Evolutionary conservation across 2,797 vertebrate species (phyloP).

Genomic region (Gymnothorax reevesii): DNA sequence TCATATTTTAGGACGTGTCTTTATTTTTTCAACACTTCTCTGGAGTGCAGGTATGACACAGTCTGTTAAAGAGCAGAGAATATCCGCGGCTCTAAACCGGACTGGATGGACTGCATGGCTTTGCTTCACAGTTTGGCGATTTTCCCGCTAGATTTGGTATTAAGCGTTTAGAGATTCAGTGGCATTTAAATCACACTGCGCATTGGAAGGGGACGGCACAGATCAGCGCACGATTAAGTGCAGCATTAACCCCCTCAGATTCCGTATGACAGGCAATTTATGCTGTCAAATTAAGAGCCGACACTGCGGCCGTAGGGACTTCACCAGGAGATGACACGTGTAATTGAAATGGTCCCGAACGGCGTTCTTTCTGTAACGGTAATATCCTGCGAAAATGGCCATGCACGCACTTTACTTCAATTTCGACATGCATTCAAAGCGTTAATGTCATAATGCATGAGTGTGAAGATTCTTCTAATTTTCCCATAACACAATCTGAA

Average conservation of each 20-base stretch:
- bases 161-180: not conserved
- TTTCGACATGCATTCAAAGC: not conserved
- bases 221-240: conserved; percentile 13
- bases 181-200: conserved; percentile 19
- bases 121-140: not conserved
- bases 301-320: not conserved
- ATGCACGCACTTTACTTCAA: not conserved
- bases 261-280: conserved; percentile 18
- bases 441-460: not conserved
- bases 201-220: not conserved
- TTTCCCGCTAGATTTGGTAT: not conserved
- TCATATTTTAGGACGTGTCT: not conserved
- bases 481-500: not conserved
- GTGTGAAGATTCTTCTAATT: not conserved
- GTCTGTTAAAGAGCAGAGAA: not conserved
- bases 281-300: conserved; percentile 26
- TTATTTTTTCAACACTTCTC: not conserved
- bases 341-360: not conserved
- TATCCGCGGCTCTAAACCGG: not conserved
- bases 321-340: not conserved
- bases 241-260: not conserved
- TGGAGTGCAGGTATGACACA: not conserved
- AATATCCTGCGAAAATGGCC: not conserved
- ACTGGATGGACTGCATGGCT: not conserved
- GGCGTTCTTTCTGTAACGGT: not conserved